Conservation (phyloP, 1,140 invertebrate species). For the Anoplolepis gracilipes region DNA sequence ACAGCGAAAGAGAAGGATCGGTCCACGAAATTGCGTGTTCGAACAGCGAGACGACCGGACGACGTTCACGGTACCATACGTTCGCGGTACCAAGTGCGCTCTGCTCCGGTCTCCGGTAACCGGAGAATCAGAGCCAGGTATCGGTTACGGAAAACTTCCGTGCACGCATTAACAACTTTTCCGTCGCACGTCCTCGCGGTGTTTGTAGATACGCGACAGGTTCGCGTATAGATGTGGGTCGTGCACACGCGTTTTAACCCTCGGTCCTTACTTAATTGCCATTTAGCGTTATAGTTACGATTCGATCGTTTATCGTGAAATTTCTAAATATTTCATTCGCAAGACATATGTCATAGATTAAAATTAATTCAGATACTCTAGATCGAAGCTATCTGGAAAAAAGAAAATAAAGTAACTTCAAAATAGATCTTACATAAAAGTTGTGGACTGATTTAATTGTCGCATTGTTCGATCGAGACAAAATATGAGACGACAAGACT, state of each 20-base stretch:
- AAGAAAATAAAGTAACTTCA: too few species aligned
- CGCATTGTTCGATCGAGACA: background rate
- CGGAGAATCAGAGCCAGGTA: slow-evolving; percentile 78
- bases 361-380: background rate
- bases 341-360: background rate
- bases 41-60: slow-evolving; percentile 70
- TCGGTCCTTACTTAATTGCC: slow-evolving; percentile 17
- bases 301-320: background rate
- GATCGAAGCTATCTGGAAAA: background rate
- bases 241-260: slow-evolving; percentile 60
- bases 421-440: background rate
- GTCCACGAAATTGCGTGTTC: slow-evolving; percentile 73
- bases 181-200: slow-evolving; percentile 71
- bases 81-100: slow-evolving; percentile 69
- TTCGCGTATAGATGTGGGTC: slow-evolving; percentile 72
- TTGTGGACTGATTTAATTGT: background rate
- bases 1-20: slow-evolving; percentile 41
- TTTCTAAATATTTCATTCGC: background rate
- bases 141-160: slow-evolving; percentile 81
- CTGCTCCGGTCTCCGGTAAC: slow-evolving; percentile 73
- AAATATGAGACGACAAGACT: background rate
- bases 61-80: slow-evolving; percentile 71
- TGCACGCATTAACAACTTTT: slow-evolving; percentile 73
- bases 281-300: background rate
- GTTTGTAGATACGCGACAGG: slow-evolving; percentile 72